phyloP scores from a whole-genome alignment of 2,888 invertebrate species.

The Mesorhabditis sp. region DNA sequence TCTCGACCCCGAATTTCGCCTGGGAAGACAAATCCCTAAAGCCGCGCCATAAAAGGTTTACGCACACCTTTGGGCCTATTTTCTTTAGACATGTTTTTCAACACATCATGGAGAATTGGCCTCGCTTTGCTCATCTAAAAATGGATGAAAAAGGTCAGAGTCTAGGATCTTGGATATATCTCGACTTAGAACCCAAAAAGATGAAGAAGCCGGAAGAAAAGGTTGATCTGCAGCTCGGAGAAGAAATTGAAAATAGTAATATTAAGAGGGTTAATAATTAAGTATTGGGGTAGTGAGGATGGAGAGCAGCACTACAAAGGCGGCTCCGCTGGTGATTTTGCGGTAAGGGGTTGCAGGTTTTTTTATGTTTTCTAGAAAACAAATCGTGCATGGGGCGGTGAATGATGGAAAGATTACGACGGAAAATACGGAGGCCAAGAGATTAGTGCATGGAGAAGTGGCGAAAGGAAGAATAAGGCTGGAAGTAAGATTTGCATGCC shows the following conservation, averaged over 20 bases:
- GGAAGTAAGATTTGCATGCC: too few species aligned
- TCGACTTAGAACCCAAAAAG: background rate
- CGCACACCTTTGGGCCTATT: background rate
- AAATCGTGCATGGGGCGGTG: too few species aligned
- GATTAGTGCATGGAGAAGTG: too few species aligned
- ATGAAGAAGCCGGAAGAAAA: background rate
- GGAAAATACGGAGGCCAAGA: too few species aligned
- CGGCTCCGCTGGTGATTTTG: slow-evolving; percentile 1
- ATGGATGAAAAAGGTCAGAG: background rate
- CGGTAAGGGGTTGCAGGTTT: background rate
- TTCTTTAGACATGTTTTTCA: background rate
- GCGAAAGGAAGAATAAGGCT: too few species aligned
- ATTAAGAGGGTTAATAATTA: background rate
- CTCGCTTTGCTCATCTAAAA: background rate
- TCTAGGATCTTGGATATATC: background rate
- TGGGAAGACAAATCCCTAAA: slow-evolving; percentile 13
- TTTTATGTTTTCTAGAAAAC: background rate
- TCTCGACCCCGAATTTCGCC: slow-evolving; percentile 10
- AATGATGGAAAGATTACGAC: too few species aligned
- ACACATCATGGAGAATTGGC: slow-evolving; percentile 6
- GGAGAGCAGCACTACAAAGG: background rate
- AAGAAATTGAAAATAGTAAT: background rate
- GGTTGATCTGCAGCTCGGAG: background rate
- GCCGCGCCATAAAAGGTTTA: background rate
- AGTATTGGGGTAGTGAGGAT: background rate